Base-by-base conservation (phyloP, 1,140 invertebrate genomes). In the Bilobella aurantiaca region DNA sequence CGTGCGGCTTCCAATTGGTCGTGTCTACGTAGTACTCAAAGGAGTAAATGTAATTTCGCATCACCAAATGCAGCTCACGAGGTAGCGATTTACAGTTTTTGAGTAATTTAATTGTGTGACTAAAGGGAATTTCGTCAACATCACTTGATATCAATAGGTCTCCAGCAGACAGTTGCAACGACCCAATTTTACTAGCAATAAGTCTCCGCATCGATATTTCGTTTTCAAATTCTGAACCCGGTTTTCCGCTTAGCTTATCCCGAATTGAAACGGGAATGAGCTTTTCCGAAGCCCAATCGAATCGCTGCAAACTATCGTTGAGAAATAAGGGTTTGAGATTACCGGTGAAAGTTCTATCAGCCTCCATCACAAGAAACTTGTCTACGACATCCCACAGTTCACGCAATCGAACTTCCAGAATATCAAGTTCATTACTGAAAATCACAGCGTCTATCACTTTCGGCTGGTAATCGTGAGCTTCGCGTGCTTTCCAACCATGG, bases 381-480 rank as follows among this genome's bases (percentile, higher is more conserved):
- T 69, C 68, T 5, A 69, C 68, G 3, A 69, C 68, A 25, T 70
- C 46, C 66, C 67, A 69, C n/a, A 69, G 49, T 46, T 69, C 68
- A 25, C 42, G 49, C 29, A 69, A 16, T 25, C 68, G 62, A 30
- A 69, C 64, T 49, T 69, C 66, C 16, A 70, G 42, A 2, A 69
- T 16, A 46, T 69, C 68, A 1, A 69, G 23, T 32, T 69, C 68
- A 3, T 29, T 27, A 34, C 67, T 70, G 47, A 69, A 69, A 2
- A 70, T 69, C 2, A 64, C 23, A 16, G 67, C 68, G 57, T 69
- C 68, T 3, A 69, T 46, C n/a, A 69, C 67, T 62, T 47, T 60
- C 12, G 30, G 31, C 18, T 29, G 25, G 18, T 12, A 18, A 42
- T 42, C 34, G 18, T 42, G 8, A 8, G 18, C 8, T 8, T 28